phyloP scores from a whole-genome alignment of 2,888 invertebrate species.

The Drosophila colorata region DNA sequence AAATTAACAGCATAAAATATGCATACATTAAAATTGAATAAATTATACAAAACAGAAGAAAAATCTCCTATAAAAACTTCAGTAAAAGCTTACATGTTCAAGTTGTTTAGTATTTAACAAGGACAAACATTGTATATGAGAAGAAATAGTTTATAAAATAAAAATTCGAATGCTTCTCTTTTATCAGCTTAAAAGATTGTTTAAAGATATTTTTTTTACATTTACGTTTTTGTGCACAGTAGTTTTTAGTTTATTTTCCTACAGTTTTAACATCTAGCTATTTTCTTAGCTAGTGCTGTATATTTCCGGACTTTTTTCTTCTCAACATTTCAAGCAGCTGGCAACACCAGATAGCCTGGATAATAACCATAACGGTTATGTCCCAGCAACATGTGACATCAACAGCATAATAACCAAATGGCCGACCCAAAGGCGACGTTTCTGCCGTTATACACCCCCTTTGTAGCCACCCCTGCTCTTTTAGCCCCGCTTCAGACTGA shows the following conservation, averaged over 20 bases:
- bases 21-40: too few species aligned
- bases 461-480: not conserved
- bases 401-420: slow-evolving; percentile 49
- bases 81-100: too few species aligned
- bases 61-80: too few species aligned
- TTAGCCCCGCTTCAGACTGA: slow-evolving; percentile 4
- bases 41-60: too few species aligned
- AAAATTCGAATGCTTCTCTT: too few species aligned
- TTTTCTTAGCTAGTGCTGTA: not conserved
- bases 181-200: not conserved
- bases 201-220: too few species aligned
- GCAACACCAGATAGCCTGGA: slow-evolving; percentile 32
- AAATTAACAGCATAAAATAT: too few species aligned
- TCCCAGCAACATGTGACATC: slow-evolving; percentile 70
- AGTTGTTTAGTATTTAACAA: too few species aligned
- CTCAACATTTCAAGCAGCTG: slow-evolving; percentile 34
- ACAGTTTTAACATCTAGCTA: not conserved
- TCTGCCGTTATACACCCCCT: not conserved
- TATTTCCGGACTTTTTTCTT: slow-evolving; percentile 3
- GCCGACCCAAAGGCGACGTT: slow-evolving; percentile 18
- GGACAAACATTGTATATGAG: too few species aligned
- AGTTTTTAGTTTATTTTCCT: too few species aligned
- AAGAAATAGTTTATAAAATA: too few species aligned
- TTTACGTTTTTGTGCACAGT: not conserved
- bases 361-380: slow-evolving; percentile 64